Percentiles rank a stretch among this genome's conserved stretches.
Conservation (phyloP, 2,113 vertebrate species). For the Notechis scutatus region DNA sequence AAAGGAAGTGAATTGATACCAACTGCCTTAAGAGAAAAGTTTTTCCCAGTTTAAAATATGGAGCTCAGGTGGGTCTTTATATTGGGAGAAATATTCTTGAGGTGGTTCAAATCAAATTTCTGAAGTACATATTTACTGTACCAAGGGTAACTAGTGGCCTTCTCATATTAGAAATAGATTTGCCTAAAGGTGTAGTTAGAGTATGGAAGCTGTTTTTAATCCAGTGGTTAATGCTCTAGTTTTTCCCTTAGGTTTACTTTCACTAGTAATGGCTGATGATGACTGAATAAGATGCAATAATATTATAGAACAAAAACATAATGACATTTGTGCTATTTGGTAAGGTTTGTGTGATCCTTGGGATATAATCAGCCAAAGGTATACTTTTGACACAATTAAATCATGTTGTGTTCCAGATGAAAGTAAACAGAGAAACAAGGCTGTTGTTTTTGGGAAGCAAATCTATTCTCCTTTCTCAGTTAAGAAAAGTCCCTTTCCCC, state of each 20-base stretch:
- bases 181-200: neutral
- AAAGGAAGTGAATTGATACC: neutral
- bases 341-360: neutral
- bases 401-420: neutral
- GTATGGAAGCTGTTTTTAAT: neutral
- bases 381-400: neutral
- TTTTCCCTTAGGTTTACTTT: neutral
- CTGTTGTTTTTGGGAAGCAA: neutral
- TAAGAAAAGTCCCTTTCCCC: neutral
- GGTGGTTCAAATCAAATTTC: neutral
- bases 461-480: neutral
- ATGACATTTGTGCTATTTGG: neutral
- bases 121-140: neutral
- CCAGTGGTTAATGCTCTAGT: neutral
- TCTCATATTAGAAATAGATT: neutral
- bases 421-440: neutral
- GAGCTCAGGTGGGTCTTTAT: neutral
- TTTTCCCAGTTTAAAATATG: neutral
- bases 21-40: neutral
- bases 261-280: neutral
- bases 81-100: neutral
- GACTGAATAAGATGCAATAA: neutral
- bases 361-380: neutral
- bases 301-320: neutral
- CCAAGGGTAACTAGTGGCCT: neutral